Percentiles rank a stretch among this genome's conserved stretches.
These are phyloP conservation scores for Spea multiplicata DNA, from an alignment of 2,113 vertebrate species.

Conservation along the genomic window DNA sequence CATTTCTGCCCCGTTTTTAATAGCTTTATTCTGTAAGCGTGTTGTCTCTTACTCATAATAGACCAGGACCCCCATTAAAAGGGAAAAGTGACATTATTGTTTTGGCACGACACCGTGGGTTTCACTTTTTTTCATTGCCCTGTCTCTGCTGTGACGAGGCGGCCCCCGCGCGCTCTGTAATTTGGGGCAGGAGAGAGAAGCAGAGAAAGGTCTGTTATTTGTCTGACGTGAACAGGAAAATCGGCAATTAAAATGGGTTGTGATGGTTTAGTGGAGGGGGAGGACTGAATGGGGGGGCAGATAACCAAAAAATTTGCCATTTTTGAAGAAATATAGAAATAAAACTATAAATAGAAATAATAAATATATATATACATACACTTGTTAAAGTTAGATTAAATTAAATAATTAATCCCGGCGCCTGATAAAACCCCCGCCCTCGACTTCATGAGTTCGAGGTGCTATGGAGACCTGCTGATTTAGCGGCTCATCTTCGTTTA, in stretches of 20 bases:
- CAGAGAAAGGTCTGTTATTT: slow-evolving; percentile 24
- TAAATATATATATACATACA: background rate
- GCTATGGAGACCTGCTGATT: no score
- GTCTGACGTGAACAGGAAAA: slow-evolving; percentile 3
- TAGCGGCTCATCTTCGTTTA: no score
- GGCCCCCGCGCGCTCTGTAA: slow-evolving; percentile 7
- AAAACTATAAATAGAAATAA: no score
- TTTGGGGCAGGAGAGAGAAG: slow-evolving; percentile 1
- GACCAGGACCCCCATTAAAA: slow-evolving; percentile 21
- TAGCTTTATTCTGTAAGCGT: slow-evolving; percentile 13
- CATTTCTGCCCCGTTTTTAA: slow-evolving; percentile 27
- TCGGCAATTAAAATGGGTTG: background rate
- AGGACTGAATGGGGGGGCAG: background rate
- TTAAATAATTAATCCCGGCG: no score
- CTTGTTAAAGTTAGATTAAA: no score
- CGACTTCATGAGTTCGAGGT: no score
- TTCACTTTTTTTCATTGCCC: slow-evolving; percentile 27
- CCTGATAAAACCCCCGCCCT: no score
- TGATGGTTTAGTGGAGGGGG: background rate
- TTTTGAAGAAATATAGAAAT: background rate
- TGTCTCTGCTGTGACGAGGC: slow-evolving; percentile 1
- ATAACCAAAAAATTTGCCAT: background rate
- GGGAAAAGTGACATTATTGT: slow-evolving; percentile 3
- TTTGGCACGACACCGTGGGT: slow-evolving; percentile 14
- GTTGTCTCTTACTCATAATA: slow-evolving; percentile 23